These are phyloP conservation scores for Carlito syrichta DNA, from an alignment of 2,113 vertebrate species.

Conservation along the genomic window DNA sequence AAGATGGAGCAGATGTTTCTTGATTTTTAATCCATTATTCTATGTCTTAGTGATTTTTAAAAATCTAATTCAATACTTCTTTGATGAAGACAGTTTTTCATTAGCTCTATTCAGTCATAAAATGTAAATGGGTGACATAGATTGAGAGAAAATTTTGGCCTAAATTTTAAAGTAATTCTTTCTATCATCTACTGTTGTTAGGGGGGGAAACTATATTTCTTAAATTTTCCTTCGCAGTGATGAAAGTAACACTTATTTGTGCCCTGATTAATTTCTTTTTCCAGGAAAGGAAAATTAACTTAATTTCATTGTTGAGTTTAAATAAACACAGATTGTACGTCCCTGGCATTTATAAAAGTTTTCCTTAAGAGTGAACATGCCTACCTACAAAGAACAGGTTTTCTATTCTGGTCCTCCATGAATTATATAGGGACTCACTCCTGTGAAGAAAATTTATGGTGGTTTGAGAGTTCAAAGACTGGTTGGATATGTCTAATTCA, in stretches of 20 bases:
- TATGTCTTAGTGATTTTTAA: background rate
- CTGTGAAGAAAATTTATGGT: background rate
- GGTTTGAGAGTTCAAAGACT: background rate
- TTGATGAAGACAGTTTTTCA: background rate
- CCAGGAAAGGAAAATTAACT: background rate
- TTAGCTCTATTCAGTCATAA: background rate
- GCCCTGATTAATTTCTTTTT: background rate
- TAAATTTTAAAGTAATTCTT: conserved; percentile 24
- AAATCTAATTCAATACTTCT: background rate
- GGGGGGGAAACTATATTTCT: background rate
- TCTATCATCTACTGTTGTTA: conserved; percentile 53
- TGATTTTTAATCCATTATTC: background rate
- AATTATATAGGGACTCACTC: background rate
- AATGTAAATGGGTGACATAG: background rate
- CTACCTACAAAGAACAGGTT: background rate
- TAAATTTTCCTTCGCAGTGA: background rate
- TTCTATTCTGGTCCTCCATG: background rate
- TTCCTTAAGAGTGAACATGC: background rate
- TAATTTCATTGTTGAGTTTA: background rate
- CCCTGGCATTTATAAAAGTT: background rate
- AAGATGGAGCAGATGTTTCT: background rate
- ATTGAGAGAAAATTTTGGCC: background rate
- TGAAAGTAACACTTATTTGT: too few relatives aligned
- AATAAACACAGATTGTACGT: background rate
- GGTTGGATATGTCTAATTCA: background rate